Conservation (phyloP, 2,113 vertebrate genomes). For the Verasper variegatus region DNA sequence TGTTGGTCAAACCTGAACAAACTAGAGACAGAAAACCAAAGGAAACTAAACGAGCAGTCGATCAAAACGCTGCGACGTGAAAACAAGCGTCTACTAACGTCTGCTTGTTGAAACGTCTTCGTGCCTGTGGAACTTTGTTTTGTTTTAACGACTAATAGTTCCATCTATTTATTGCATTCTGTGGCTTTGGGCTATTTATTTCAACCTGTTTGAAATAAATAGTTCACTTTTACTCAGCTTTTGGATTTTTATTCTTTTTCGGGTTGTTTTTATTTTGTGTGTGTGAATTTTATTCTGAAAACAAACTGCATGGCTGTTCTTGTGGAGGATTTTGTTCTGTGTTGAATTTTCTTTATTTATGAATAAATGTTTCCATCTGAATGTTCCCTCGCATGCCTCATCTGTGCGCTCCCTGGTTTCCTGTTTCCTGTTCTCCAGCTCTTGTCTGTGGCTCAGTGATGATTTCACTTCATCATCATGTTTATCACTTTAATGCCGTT, state of each 20-base stretch:
- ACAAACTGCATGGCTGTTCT: conserved; percentile 67
- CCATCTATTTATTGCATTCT: conserved; percentile 65
- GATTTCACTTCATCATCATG: neutral
- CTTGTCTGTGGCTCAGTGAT: conserved; percentile 8
- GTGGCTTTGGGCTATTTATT: conserved; percentile 51
- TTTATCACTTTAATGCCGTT: neutral
- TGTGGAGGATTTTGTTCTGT: conserved; percentile 47
- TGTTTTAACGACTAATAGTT: conserved; percentile 37
- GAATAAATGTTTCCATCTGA: conserved; percentile 77
- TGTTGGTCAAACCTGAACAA: neutral
- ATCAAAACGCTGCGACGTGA: neutral
- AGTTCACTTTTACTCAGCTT: neutral
- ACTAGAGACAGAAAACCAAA: conserved; percentile 6
- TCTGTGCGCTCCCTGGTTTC: conserved; percentile 59
- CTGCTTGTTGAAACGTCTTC: conserved; percentile 33
- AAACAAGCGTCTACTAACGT: conserved; percentile 54
- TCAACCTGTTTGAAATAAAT: conserved; percentile 15
- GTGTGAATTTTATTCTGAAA: conserved; percentile 29
- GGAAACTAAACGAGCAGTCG: neutral
- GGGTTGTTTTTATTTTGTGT: neutral
- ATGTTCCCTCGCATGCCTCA: conserved; percentile 67
- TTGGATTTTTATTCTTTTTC: conserved; percentile 26
- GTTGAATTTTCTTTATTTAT: conserved; percentile 67
- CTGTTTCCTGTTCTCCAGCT: conserved; percentile 12
- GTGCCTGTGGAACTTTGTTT: conserved; percentile 38